phyloP scores from a whole-genome alignment of 30 jellyfish, hydroid and myxozoan species.

The Rhopilema esculentum region DNA sequence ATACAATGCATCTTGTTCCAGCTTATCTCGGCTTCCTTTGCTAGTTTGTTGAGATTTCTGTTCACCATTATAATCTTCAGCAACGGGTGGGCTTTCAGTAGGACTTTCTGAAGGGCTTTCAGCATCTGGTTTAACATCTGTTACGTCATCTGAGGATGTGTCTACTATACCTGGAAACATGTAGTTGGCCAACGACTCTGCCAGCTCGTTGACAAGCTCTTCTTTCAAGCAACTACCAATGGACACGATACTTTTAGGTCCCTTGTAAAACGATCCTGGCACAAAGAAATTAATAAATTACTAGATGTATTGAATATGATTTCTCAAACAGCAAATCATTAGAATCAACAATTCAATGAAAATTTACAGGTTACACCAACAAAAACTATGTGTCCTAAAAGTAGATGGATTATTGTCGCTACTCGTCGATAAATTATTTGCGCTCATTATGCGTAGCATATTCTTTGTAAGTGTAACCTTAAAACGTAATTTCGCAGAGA shows the following conservation, averaged over 20 bases:
- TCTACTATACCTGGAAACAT: slow-evolving; percentile 97
- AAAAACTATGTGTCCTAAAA: too few relatives aligned
- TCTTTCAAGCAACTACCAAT: slow-evolving; percentile 95
- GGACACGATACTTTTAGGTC: slow-evolving; percentile 68
- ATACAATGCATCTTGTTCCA: slow-evolving; percentile 72
- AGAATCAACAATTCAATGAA: too few relatives aligned
- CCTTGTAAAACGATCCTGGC: slow-evolving; percentile 80
- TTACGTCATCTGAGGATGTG: slow-evolving; percentile 88
- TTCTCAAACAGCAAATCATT: too few relatives aligned
- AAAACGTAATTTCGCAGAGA: too few relatives aligned
- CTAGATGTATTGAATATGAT: too few relatives aligned
- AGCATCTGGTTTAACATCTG: slow-evolving; percentile 74
- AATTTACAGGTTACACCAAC: too few relatives aligned
- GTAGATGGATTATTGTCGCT: too few relatives aligned
- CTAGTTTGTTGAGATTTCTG: slow-evolving; percentile 48
- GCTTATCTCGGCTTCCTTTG: slow-evolving; percentile 3
- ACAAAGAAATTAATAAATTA: neutral
- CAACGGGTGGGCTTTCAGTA: neutral
- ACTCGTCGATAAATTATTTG: too few relatives aligned
- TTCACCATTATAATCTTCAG: slow-evolving; percentile 22
- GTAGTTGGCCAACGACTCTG: slow-evolving; percentile 96
- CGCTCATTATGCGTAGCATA: too few relatives aligned
- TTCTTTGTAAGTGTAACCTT: too few relatives aligned
- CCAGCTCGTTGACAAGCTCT: slow-evolving; percentile 89
- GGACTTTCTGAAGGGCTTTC: slow-evolving; percentile 1